These are phyloP conservation scores for Thaumatotibia leucotreta DNA, from an alignment of 1,140 invertebrate species.

Conservation along the genomic window DNA sequence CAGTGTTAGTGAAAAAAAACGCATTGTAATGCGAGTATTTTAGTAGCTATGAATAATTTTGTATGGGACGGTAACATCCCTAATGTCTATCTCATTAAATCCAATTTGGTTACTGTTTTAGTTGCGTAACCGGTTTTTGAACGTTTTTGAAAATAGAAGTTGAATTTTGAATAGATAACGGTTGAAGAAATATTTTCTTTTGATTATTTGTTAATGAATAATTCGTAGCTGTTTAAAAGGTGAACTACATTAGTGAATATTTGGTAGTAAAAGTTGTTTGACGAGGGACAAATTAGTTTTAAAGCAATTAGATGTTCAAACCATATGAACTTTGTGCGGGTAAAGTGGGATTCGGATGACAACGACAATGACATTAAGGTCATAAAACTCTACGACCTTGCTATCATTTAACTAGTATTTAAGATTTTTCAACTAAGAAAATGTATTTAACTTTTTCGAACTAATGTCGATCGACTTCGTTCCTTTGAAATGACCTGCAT, in stretches of 20 bases:
- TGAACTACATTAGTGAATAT: neutral
- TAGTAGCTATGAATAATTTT: conserved; percentile 75
- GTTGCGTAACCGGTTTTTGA: conserved; percentile 25
- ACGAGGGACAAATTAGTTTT: neutral
- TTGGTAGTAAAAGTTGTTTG: neutral
- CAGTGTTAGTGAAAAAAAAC: conserved; percentile 58
- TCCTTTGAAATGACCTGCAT: too few relatives aligned
- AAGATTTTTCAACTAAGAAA: too few relatives aligned
- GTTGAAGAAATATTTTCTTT: conserved; percentile 20
- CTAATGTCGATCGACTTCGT: too few relatives aligned
- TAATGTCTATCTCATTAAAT: conserved; percentile 72
- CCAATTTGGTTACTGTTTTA: conserved; percentile 65
- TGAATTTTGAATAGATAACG: neutral
- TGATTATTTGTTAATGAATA: neutral
- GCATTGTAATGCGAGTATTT: conserved; percentile 66
- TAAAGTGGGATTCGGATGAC: neutral
- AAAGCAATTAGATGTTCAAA: neutral
- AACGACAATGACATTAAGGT: neutral
- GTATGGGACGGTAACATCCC: conserved; percentile 65
- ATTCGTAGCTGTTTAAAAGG: neutral
- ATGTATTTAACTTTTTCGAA: too few relatives aligned
- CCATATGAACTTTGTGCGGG: neutral
- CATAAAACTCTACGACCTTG: too few relatives aligned
- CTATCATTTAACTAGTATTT: too few relatives aligned
- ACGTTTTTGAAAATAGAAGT: neutral